phyloP scores from a whole-genome alignment of 1,140 invertebrate species.

The Dendrolimus punctatus region DNA sequence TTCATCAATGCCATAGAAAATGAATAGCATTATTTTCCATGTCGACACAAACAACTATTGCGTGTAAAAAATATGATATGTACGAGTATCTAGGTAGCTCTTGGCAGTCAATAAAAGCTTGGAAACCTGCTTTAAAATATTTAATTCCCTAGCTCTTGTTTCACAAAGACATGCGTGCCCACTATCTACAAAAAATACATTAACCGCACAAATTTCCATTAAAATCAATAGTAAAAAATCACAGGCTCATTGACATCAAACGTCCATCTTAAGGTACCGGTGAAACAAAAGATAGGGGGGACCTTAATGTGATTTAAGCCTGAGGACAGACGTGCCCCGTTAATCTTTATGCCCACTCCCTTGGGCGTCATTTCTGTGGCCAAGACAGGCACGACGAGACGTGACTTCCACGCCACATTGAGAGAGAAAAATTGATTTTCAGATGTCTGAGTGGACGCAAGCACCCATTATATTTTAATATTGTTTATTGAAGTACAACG shows the following conservation, averaged over 20 bases:
- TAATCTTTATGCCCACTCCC: conserved; percentile 46
- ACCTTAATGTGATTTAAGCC: conserved; percentile 55
- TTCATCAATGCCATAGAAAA: no score
- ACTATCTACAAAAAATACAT: not conserved
- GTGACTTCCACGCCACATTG: conserved; percentile 31
- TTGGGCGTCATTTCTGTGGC: conserved; percentile 32
- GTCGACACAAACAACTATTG: no score
- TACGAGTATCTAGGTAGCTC: no score
- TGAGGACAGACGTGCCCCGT: conserved; percentile 44
- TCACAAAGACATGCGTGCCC: no score
- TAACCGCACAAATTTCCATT: not conserved
- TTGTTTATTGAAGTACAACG: no score
- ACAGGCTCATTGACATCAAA: conserved; percentile 13
- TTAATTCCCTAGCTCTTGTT: no score
- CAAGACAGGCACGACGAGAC: conserved; percentile 22
- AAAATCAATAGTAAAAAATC: conserved; percentile 15
- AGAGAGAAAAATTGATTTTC: conserved; percentile 12
- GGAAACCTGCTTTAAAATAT: no score
- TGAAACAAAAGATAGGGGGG: conserved; percentile 41
- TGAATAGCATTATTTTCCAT: no score
- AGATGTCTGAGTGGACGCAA: not conserved
- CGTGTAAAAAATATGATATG: no score
- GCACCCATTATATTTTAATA: no score
- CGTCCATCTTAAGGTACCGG: conserved; percentile 32
- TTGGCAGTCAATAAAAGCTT: no score